phyloP scores from a whole-genome alignment of 1,140 invertebrate species.

The Thalassaphorura encarpata region DNA sequence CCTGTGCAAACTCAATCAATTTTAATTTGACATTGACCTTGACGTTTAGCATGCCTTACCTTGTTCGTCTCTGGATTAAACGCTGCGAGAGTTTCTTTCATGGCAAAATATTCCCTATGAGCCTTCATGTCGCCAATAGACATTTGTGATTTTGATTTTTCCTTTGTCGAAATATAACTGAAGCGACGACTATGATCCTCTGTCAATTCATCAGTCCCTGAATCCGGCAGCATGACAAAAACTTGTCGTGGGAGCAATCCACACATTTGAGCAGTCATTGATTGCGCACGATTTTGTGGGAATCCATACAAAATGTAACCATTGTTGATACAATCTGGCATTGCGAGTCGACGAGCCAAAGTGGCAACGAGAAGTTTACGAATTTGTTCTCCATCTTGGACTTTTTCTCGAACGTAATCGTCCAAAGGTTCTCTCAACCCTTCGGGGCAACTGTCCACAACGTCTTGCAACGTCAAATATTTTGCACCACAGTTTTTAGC shows the following conservation, averaged over 20 bases:
- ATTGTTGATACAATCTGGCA: slow-evolving; percentile 14
- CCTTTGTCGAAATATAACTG: background rate
- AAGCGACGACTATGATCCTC: background rate
- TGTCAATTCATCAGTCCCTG: no score
- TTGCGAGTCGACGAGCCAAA: slow-evolving; percentile 7
- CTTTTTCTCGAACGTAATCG: background rate
- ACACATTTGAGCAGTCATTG: slow-evolving; percentile 14
- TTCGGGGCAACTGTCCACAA: slow-evolving; percentile 4
- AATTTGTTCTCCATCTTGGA: background rate
- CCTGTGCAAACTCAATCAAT: background rate
- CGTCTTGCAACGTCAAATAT: slow-evolving; percentile 17
- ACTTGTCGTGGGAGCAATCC: slow-evolving; percentile 23
- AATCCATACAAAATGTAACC: slow-evolving; percentile 28
- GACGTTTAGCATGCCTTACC: background rate
- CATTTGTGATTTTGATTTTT: background rate
- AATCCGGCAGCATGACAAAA: slow-evolving; percentile 21
- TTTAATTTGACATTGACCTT: background rate
- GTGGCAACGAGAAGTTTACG: slow-evolving; percentile 12
- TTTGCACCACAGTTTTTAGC: slow-evolving; percentile 13
- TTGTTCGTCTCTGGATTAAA: slow-evolving; percentile 15
- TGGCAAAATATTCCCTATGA: slow-evolving; percentile 2
- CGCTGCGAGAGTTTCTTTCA: slow-evolving; percentile 12
- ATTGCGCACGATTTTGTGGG: slow-evolving; percentile 18
- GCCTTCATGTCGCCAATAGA: background rate
- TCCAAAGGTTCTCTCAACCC: background rate